Evolutionary conservation across 2,113 vertebrate species (phyloP), one percentile per base, ranked within the genome.

Genomic region (Anolis carolinensis): DNA sequence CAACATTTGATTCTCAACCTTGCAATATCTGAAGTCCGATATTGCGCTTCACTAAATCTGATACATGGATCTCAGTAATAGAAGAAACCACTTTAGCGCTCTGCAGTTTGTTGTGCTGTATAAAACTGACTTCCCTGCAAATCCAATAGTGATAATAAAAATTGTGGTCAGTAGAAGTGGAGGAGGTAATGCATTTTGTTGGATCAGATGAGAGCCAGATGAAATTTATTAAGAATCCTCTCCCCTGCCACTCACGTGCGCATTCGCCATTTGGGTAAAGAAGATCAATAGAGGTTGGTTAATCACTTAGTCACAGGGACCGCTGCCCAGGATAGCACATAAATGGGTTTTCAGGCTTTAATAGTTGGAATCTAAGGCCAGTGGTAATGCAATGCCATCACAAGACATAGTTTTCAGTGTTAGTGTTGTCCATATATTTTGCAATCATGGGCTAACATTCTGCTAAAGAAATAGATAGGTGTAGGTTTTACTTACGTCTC

Each of bases 31-130:
- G 96, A 95, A 96, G 96, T 89, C 94, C 95, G 95, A 95, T 96
- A 96, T 94, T 96, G 96, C 95, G 95, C 95, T 92, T 93, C 95
- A 90, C 94, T 96, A 96, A 97, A 97, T 96, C 95, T 96, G 97
- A 97, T 96, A 95, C 95, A 95, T 76, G 89, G 94, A 92, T 95
- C 94, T 95, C 94, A 76, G 95, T 96, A 95, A 97, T 96, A 95
- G 94, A 96, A 95, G 94, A 97, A 97, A 97, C 97, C 94, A 91
- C 92, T 96, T 97, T 96, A 96, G 94, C 91, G 90, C 94, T 96
- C 94, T 94, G 95, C 96, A 96, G 95, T 96, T 96, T 96, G 95
- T 96, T 96, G 96, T 95, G 93, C 94, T 91, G 95, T 96, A 95
- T 96, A 96, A 96, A 97, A 96, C 94, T 95, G 95, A 96, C 96